Percentiles rank a stretch among this genome's conserved stretches.
Conservation (phyloP, 2,888 invertebrate genomes). For the Hirtodrosophila alboralis region DNA sequence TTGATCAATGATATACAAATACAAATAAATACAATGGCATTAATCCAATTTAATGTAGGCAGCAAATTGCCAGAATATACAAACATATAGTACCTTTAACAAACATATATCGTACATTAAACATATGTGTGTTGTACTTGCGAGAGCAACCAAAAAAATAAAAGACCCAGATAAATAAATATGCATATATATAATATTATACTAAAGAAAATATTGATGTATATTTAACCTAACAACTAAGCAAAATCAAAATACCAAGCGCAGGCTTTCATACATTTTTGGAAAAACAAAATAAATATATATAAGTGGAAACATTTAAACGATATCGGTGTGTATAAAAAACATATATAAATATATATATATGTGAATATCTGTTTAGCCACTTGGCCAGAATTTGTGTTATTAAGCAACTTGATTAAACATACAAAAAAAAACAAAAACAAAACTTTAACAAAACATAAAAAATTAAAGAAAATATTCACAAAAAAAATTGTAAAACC, state of each 20-base stretch:
- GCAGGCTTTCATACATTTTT: constrained; percentile 81
- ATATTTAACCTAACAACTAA: constrained; percentile 44
- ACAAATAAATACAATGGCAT: constrained; percentile 67
- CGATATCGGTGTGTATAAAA: constrained; percentile 69
- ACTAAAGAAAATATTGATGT: constrained; percentile 36
- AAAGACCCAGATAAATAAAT: constrained; percentile 34
- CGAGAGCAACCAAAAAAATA: constrained; percentile 16
- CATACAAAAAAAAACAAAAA: constrained; percentile 16
- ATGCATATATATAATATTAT: constrained; percentile 18
- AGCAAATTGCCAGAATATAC: too few relatives aligned
- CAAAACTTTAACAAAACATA: neutral
- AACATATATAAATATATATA: too few relatives aligned
- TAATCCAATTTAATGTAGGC: neutral
- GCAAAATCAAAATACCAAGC: constrained; percentile 45
- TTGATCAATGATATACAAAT: constrained; percentile 55
- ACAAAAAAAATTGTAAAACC: constrained; percentile 69
- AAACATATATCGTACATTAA: constrained; percentile 26
- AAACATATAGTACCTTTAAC: neutral
- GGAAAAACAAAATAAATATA: constrained; percentile 45
- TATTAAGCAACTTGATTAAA: constrained; percentile 34
- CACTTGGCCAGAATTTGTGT: constrained; percentile 73
- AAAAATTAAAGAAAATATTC: constrained; percentile 37
- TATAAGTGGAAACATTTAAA: constrained; percentile 48
- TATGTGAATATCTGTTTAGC: constrained; percentile 57
- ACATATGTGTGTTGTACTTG: constrained; percentile 33